Conservation (phyloP, 2,113 vertebrate species). For the Brienomyrus longianalis region DNA sequence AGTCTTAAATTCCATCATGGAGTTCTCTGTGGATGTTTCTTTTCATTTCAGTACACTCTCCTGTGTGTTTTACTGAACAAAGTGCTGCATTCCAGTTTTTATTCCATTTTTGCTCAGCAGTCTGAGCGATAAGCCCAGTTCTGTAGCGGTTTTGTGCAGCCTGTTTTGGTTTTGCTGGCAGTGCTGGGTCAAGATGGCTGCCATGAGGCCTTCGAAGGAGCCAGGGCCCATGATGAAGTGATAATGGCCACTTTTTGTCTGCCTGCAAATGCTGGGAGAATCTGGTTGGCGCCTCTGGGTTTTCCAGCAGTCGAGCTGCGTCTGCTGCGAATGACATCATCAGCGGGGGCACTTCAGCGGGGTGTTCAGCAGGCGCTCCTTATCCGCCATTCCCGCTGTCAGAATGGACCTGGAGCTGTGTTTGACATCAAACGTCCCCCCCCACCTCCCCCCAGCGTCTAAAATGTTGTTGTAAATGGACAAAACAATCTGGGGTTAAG, state of each 20-base stretch:
- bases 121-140: background rate
- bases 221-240: constrained; percentile 1
- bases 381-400: background rate
- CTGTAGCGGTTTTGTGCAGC: background rate
- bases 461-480: background rate
- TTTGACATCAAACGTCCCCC: background rate
- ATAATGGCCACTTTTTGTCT: background rate
- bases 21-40: background rate
- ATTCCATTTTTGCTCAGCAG: background rate
- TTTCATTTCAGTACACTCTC: background rate
- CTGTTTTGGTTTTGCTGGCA: background rate
- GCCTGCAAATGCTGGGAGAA: background rate
- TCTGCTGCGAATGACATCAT: constrained; percentile 2
- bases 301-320: background rate
- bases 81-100: background rate
- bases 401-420: background rate
- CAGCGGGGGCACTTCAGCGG: background rate
- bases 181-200: background rate
- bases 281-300: constrained; percentile 1
- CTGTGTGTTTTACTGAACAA: background rate
- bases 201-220: background rate
- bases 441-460: background rate
- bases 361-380: background rate
- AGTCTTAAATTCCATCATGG: background rate
- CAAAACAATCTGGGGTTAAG: constrained; percentile 39